Base-by-base conservation (phyloP, 2,797 vertebrate species). In the Crenuchus spilurus region DNA sequence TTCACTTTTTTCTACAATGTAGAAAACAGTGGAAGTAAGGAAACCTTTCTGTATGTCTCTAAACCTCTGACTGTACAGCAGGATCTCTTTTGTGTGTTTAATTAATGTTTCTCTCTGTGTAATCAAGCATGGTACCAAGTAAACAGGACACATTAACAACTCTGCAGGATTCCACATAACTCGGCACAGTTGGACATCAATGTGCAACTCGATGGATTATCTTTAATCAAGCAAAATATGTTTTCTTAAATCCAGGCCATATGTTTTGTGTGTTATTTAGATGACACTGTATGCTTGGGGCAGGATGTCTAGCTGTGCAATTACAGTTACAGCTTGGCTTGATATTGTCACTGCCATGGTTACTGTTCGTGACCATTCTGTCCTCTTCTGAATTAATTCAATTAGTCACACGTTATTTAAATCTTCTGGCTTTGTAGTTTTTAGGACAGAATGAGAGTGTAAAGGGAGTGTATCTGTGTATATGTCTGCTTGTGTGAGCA, bases 321-420 rank as follows among this genome's bases (percentile, higher is more conserved):
- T 18, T 20, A 64, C 44, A 48, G 28, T 57, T 60, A 67, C 16
- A 60, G 62, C 62, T 66, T 35, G 62, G 13, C 55, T 66, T 57
- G 49, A 61, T 33, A 33, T 49, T 41, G 24, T 18, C 60, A 58
- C 2, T 55, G 44, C 54, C 69, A 66, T 48, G 70, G 62, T 42
- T 39, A 67, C 57, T 49, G 33, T 37, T 66, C 26, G 1, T 6
- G 48, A 72, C 49, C 49, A n/a, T 41, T n/a, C 24, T 26, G 51
- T 33, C 62, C 54, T 52, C 35, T 42, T 69, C 41, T 70, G 46
- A 55, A 51, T 49, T 49, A 74, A 49, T 58, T 37, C 13, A 42
- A 66, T 66, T 68, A 61, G 69, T 62, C 28, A 67, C 51, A 68
- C 35, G 13, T 51, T 70, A n/a, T 60, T 71, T 60, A 37, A 37